phyloP scores from a whole-genome alignment of 2,888 invertebrate species.

The Catocala fraxini region DNA sequence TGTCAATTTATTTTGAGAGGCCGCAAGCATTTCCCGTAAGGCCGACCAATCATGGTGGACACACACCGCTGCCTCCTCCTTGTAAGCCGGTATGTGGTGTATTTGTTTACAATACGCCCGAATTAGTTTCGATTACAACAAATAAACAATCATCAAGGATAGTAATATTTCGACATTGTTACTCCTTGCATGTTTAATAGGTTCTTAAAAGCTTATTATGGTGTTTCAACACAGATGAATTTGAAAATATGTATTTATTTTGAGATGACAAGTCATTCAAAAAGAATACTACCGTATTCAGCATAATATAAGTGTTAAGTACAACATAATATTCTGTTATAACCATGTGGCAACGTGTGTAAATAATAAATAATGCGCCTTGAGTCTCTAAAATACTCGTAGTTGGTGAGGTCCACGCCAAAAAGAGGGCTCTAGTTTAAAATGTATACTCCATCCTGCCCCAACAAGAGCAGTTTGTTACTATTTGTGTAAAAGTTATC shows the following conservation, averaged over 20 bases:
- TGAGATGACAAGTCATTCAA: too few relatives aligned
- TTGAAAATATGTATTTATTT: too few relatives aligned
- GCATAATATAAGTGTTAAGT: too few relatives aligned
- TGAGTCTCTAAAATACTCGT: too few relatives aligned
- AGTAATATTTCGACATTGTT: neutral
- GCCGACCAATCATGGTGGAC: conserved; percentile 24
- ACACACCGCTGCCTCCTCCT: conserved; percentile 20
- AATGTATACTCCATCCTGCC: neutral
- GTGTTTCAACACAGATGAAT: too few relatives aligned
- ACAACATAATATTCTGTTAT: too few relatives aligned
- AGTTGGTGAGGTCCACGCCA: too few relatives aligned
- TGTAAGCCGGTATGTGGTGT: conserved; percentile 16
- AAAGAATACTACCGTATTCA: too few relatives aligned
- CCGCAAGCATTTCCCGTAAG: conserved; percentile 45
- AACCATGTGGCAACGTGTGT: too few relatives aligned
- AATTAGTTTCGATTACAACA: conserved; percentile 16
- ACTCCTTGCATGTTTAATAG: too few relatives aligned
- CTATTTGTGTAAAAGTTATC: conserved; percentile 23
- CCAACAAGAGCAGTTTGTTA: neutral
- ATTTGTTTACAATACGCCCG: conserved; percentile 20
- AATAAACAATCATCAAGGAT: conserved; percentile 7
- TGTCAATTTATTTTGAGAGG: conserved; percentile 45
- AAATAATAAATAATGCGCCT: too few relatives aligned
- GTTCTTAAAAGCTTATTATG: too few relatives aligned
- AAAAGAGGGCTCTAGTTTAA: neutral